Conservation (phyloP, 2,797 vertebrate species). For the Typhlichthys subterraneus region DNA sequence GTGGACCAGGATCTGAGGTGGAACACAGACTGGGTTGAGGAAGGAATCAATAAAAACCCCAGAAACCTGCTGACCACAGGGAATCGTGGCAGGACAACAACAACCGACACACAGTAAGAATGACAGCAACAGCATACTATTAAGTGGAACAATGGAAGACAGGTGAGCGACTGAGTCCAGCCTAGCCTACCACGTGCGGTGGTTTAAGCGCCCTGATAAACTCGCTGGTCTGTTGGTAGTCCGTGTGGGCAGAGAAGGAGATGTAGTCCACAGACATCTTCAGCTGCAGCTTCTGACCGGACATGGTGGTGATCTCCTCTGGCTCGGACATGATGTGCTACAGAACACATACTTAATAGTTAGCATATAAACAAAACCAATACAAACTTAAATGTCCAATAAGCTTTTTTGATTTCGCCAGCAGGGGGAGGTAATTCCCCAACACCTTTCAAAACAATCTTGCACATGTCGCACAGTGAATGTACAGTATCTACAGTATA, state of each 20-base stretch:
- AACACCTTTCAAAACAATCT: too few relatives aligned
- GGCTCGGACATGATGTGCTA: slow-evolving; percentile 99
- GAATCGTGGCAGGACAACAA: background rate
- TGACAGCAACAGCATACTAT: background rate
- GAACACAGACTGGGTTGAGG: slow-evolving; percentile 6
- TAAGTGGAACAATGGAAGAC: background rate
- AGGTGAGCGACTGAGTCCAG: background rate
- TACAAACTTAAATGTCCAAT: background rate
- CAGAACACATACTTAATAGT: background rate
- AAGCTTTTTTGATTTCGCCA: background rate
- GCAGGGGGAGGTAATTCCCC: background rate
- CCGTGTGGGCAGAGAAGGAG: slow-evolving; percentile 96
- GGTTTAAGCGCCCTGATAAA: slow-evolving; percentile 96
- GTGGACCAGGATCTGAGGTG: slow-evolving; percentile 88
- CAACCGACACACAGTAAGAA: too few relatives aligned
- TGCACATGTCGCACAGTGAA: too few relatives aligned
- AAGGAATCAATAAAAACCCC: background rate
- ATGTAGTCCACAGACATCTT: slow-evolving; percentile 99
- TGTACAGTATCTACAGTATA: too few relatives aligned
- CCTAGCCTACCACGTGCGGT: slow-evolving; percentile 87
- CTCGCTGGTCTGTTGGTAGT: slow-evolving; percentile 98
- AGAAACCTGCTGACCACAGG: background rate
- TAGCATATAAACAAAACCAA: background rate
- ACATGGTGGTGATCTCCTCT: slow-evolving; percentile 97
- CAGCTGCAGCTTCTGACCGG: slow-evolving; percentile 92